Evolutionary conservation across 2,797 vertebrate genomes (phyloP), one percentile per base, ranked within the genome.

Genomic region (Syngnathus acus): DNA sequence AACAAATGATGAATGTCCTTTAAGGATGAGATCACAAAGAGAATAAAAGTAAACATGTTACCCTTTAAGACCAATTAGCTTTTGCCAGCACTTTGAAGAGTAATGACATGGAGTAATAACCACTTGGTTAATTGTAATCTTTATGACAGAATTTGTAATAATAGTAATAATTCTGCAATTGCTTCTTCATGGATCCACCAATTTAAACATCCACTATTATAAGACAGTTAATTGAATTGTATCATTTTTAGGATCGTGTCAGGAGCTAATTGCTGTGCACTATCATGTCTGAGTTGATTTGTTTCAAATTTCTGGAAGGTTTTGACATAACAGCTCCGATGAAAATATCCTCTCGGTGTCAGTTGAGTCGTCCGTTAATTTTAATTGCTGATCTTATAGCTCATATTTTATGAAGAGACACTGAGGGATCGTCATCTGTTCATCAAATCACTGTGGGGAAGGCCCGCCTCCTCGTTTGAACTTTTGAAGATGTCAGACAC

Each of bases 401-500:
- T 58, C 54, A n/a, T 57, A 9, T 47, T 19, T 72, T 32, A 65
- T 74, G 39, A 62, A 26, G 26, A 60, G 26, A 11, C 47, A 32
- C 10, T 9, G 21, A 60, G 32, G 60, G 39, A 45, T 64, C 62
- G 16, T 64, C 62, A 48, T 37, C 23, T 50, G 40, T 16, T 63
- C 62, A 64, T 37, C 45, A 10, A 42, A 37, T 23, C 55, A 58
- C 64, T 57, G 11, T 1, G 21, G 4, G 13, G 39, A 66, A 38
- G n/a, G 38, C 43, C 62, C 21, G 62, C 58, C 26, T 45, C 59
- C 65, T 69, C 11, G 66, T 72, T 43, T 26, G 21, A 5, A 43
- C 19, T 19, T 43, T 62, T 43, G 40, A 11, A 13, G n/a, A 43
- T 60, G 62, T 42, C 32, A 4, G 10, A 53, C 26, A 58, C 40